Evolutionary conservation across 2,113 vertebrate genomes (phyloP).

Genomic region (Sander vitreus): DNA sequence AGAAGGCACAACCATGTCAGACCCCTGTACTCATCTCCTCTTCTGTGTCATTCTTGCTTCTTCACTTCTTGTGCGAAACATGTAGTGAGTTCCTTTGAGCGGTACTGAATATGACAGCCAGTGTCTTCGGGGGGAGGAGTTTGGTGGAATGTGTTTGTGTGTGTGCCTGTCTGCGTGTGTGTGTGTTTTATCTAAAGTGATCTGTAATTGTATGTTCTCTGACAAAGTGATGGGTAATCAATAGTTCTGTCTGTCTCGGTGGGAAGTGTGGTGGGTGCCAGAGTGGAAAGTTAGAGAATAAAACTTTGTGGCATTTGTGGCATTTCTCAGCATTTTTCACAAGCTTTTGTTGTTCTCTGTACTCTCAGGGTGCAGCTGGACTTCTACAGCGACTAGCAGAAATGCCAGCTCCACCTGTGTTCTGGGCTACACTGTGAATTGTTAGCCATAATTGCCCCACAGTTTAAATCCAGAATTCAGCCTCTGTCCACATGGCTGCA

Average conservation of each 20-base stretch:
- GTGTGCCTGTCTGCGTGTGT: constrained; percentile 6
- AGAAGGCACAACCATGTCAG: constrained; percentile 32
- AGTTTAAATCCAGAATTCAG: constrained; percentile 47
- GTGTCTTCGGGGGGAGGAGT: constrained; percentile 37
- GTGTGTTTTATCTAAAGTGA: constrained; percentile 63
- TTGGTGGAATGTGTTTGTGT: constrained; percentile 37
- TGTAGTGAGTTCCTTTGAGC: constrained; percentile 41
- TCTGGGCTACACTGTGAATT: constrained; percentile 15
- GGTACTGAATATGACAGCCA: constrained; percentile 57
- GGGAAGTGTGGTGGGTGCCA: constrained; percentile 13
- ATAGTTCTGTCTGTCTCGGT: constrained; percentile 67
- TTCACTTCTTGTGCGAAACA: constrained; percentile 32
- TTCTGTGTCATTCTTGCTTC: constrained; percentile 26
- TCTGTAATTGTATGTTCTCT: constrained; percentile 69
- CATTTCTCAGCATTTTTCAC: neutral
- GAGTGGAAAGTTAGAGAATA: constrained; percentile 25
- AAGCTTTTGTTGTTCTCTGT: constrained; percentile 27
- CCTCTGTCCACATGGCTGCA: constrained; percentile 34
- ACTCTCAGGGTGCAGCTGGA: constrained; percentile 14
- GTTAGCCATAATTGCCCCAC: constrained; percentile 32
- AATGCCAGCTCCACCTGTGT: constrained; percentile 47
- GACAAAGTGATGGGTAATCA: constrained; percentile 67
- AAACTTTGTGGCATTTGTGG: constrained; percentile 52
- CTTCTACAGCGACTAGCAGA: constrained; percentile 8
- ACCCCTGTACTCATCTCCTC: constrained; percentile 32